These are phyloP conservation scores for Merluccius polli DNA, from an alignment of 2,797 vertebrate species.

Conservation along the genomic window DNA sequence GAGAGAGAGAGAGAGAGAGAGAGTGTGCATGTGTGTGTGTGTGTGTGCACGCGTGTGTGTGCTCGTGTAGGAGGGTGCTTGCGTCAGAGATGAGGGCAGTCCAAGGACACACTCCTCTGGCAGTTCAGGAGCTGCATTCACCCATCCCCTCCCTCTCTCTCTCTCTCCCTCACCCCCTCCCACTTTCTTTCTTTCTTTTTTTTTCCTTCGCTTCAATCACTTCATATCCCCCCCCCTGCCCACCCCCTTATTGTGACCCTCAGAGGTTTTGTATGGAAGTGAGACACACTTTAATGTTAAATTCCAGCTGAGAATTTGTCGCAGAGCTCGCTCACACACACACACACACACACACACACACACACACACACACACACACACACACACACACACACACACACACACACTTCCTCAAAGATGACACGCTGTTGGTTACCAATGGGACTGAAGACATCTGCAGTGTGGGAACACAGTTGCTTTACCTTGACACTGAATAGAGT, in stretches of 20 bases:
- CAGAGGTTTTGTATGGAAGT: constrained; percentile 53
- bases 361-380: constrained; percentile 15
- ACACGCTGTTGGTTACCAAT: too few relatives aligned
- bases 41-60: constrained; percentile 16
- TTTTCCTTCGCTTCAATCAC: constrained; percentile 3
- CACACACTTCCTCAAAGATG: too few relatives aligned
- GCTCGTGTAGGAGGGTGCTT: constrained; percentile 50
- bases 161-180: constrained; percentile 31
- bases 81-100: constrained; percentile 71
- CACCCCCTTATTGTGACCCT: constrained; percentile 20
- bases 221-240: background rate
- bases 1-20: constrained; percentile 11
- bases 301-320: constrained; percentile 53
- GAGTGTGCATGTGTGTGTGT: background rate
- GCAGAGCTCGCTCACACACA: constrained; percentile 28
- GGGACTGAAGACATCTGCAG: constrained; percentile 46
- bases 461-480: constrained; percentile 51
- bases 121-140: constrained; percentile 60
- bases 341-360: constrained; percentile 9
- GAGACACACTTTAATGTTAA: constrained; percentile 56
- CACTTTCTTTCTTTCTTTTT: constrained; percentile 6
- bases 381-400: constrained; percentile 1
- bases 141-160: constrained; percentile 28
- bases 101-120: constrained; percentile 72
- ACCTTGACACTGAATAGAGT: constrained; percentile 53